These are phyloP conservation scores for Dinomys branickii DNA, from an alignment of 2,113 vertebrate genomes.

Conservation along the genomic window DNA sequence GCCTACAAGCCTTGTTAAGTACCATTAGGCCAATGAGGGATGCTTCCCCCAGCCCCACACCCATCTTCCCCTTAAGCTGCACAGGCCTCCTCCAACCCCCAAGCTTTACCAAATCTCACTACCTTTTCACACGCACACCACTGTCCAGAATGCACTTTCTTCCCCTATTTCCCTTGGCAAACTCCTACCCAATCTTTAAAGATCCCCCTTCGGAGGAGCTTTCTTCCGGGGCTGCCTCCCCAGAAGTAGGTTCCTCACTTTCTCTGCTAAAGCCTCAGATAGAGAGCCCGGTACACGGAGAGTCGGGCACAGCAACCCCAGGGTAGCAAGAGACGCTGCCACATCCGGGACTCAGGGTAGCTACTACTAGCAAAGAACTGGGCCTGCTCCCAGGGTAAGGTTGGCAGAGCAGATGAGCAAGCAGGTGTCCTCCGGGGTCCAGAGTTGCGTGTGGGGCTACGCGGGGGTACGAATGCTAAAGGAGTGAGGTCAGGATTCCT, in stretches of 20 bases:
- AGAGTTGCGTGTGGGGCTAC: background rate
- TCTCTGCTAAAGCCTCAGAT: background rate
- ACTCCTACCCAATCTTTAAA: background rate
- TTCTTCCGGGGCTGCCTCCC: background rate
- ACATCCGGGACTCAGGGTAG: accelerated
- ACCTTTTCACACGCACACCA: background rate
- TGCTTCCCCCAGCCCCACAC: background rate
- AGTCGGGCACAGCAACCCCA: background rate
- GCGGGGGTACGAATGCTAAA: background rate
- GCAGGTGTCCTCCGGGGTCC: background rate
- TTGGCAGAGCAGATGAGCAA: background rate
- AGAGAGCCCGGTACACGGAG: background rate
- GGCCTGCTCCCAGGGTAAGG: background rate
- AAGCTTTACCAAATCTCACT: background rate
- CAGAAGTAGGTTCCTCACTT: background rate
- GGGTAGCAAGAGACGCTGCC: background rate
- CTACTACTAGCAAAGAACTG: background rate
- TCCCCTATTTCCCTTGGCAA: background rate
- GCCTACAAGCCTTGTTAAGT: background rate
- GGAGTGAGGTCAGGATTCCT: accelerated
- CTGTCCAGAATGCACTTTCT: background rate
- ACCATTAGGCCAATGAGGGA: background rate
- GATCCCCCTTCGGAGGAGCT: background rate
- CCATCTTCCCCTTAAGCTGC: background rate
- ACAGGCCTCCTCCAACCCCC: background rate